Evolutionary conservation across 2,797 vertebrate species (phyloP).

Genomic region (Heterohyrax brucei): DNA sequence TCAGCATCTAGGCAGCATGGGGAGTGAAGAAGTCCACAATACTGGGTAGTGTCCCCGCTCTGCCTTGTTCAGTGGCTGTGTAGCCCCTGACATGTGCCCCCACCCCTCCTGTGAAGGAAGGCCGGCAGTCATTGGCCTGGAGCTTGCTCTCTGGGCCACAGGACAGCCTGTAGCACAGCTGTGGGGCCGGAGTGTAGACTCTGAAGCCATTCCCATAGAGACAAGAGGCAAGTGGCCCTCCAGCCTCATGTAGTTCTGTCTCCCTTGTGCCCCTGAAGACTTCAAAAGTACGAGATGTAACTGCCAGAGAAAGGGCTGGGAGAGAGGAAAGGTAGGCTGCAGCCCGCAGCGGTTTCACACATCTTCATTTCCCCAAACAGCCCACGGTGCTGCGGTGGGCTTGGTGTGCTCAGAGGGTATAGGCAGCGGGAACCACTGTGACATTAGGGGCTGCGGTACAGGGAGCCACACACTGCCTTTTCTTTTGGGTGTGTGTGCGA

Average conservation of each 20-base stretch:
- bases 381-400: not conserved
- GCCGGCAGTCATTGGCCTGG: not conserved
- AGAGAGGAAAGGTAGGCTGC: not conserved
- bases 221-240: not conserved
- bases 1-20: accelerated
- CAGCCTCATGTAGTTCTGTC: not conserved
- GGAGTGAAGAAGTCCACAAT: not conserved
- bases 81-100: no score
- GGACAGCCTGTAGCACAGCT: not conserved
- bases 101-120: not conserved
- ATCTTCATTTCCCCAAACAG: not conserved
- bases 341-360: not conserved
- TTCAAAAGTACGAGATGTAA: not conserved
- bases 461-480: not conserved
- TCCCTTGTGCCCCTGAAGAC: not conserved
- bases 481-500: no score
- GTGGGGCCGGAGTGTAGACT: not conserved
- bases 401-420: not conserved
- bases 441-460: not conserved
- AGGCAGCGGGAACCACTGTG: not conserved
- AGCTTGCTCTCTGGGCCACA: no score
- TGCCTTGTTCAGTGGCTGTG: not conserved
- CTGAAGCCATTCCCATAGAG: not conserved
- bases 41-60: not conserved
- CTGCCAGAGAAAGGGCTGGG: no score